Evolutionary conservation across 2,797 vertebrate genomes (phyloP).

Genomic region (Diceros bicornis): DNA sequence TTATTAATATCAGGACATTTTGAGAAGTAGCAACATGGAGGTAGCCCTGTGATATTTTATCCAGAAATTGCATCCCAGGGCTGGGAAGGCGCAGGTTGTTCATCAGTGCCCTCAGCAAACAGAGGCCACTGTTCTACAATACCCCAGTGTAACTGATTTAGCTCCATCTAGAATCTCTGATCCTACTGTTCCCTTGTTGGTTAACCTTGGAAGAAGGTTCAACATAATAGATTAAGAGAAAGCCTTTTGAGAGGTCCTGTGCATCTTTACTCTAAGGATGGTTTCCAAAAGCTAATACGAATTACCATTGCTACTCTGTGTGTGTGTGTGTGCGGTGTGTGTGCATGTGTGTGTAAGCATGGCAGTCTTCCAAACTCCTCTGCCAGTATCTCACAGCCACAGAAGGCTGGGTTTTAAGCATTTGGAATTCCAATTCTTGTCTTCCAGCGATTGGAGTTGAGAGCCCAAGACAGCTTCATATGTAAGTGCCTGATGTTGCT

Average conservation of each 20-base stretch:
- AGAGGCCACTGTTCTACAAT: background rate
- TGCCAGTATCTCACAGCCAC: conserved; percentile 83
- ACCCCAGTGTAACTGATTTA: background rate
- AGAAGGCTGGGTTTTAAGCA: conserved; percentile 84
- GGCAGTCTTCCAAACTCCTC: conserved; percentile 84
- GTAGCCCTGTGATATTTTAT: background rate
- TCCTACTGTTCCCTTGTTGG: conserved; percentile 55
- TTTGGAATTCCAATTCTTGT: conserved; percentile 85
- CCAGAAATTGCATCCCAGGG: background rate
- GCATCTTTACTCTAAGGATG: conserved; percentile 82
- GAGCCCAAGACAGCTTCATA: conserved; percentile 54
- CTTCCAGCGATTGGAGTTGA: conserved; percentile 76
- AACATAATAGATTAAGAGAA: conserved; percentile 83
- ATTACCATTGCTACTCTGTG: conserved; percentile 82
- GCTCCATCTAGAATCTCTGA: conserved; percentile 56
- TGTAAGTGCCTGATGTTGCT: conserved; percentile 78
- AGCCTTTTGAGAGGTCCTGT: conserved; percentile 82
- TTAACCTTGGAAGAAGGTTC: conserved; percentile 80
- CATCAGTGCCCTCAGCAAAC: background rate
- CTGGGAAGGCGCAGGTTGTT: background rate
- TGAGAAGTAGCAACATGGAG: background rate
- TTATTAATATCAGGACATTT: background rate
- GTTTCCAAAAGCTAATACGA: conserved; percentile 86
- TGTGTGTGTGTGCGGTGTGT: background rate
- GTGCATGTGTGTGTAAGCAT: conserved; percentile 22